These are phyloP conservation scores for Lasiurus borealis DNA, from an alignment of 2,113 vertebrate genomes.

Conservation along the genomic window DNA sequence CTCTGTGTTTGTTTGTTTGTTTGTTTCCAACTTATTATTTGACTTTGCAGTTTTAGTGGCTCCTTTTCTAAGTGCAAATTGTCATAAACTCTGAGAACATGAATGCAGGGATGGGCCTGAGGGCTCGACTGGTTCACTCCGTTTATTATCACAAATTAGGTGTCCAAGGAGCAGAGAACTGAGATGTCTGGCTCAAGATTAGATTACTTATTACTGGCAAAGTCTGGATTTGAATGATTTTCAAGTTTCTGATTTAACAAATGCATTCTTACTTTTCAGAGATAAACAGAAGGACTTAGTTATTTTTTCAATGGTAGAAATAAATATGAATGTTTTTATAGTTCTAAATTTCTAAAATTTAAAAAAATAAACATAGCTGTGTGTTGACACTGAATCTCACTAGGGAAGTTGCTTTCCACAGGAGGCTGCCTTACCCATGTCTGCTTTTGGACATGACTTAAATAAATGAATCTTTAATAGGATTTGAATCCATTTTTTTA, in stretches of 20 bases:
- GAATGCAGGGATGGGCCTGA: not conserved
- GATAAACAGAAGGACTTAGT: not conserved
- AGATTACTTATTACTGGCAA: not conserved
- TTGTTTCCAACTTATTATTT: not conserved
- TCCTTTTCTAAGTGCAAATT: not conserved
- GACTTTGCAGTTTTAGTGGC: not conserved
- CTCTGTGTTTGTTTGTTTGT: not conserved
- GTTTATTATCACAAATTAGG: not conserved
- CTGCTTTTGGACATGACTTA: not conserved
- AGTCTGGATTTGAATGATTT: constrained; percentile 25
- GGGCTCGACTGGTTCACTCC: not conserved
- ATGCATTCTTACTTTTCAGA: constrained; percentile 29
- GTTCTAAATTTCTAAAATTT: not conserved
- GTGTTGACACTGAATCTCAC: not conserved
- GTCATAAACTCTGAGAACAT: not conserved
- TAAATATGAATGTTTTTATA: not conserved
- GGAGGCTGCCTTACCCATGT: not conserved
- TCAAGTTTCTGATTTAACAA: constrained; percentile 4
- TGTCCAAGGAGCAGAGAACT: not conserved
- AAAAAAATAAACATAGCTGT: not conserved
- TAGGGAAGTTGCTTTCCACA: not conserved
- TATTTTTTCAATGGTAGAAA: not conserved
- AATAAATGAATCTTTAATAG: not conserved
- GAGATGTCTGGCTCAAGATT: not conserved
- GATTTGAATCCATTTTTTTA: not conserved